phyloP scores from a whole-genome alignment of 2,888 invertebrate species.

The Drosophila robusta region DNA sequence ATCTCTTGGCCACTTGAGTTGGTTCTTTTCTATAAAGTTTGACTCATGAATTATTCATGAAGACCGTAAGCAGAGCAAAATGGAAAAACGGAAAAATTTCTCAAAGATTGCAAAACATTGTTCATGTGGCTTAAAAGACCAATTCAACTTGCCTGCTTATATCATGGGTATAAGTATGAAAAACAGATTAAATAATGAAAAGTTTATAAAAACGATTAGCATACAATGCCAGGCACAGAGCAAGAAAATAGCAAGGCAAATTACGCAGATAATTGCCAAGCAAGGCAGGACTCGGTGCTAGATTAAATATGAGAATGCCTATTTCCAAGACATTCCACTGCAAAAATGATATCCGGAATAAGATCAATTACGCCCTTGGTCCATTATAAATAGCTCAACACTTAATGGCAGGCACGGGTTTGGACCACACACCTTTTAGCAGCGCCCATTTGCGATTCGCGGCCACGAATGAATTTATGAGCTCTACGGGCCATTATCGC shows the following conservation, averaged over 20 bases:
- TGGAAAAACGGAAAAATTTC: slow-evolving; percentile 27
- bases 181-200: slow-evolving; percentile 59
- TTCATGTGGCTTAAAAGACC: slow-evolving; percentile 21
- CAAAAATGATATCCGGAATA: slow-evolving; percentile 22
- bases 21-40: slow-evolving; percentile 59
- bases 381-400: slow-evolving; percentile 39
- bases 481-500: slow-evolving; percentile 70
- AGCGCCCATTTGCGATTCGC: slow-evolving; percentile 32
- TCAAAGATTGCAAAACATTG: slow-evolving; percentile 36
- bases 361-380: slow-evolving; percentile 45
- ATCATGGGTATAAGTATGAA: slow-evolving; percentile 15
- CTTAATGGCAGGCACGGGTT: slow-evolving; percentile 44
- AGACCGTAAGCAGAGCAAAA: slow-evolving; percentile 34
- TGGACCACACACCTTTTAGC: slow-evolving; percentile 38
- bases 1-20: slow-evolving; percentile 32
- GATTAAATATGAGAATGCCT: slow-evolving; percentile 5
- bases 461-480: slow-evolving; percentile 60
- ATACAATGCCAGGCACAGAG: slow-evolving; percentile 36
- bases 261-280: slow-evolving; percentile 29
- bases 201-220: slow-evolving; percentile 59
- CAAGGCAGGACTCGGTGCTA: not conserved
- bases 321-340: slow-evolving; percentile 2
- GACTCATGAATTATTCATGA: slow-evolving; percentile 70
- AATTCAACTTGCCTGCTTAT: slow-evolving; percentile 22
- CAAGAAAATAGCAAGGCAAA: slow-evolving; percentile 18